Conservation (phyloP, 2,113 vertebrate genomes). For the Hystrix brachyura region DNA sequence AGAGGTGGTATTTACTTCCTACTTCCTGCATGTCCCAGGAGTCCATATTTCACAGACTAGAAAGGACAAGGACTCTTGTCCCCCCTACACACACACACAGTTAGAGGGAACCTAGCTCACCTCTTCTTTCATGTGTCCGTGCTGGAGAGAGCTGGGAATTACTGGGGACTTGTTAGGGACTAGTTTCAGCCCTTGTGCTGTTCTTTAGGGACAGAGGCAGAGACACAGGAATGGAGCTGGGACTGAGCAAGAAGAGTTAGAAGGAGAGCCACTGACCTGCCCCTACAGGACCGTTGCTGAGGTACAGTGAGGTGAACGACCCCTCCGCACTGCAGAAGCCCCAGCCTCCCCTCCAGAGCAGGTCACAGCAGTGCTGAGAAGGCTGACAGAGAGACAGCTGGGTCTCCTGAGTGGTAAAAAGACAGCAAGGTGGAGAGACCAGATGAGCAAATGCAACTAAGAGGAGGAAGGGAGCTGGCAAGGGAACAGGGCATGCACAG, state of each 20-base stretch:
- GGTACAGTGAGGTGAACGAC: too few relatives aligned
- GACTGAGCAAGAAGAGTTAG: neutral
- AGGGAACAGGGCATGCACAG: neutral
- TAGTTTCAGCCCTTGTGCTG: neutral
- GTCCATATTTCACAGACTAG: neutral
- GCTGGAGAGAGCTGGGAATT: neutral
- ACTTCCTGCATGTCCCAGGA: neutral
- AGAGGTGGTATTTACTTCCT: neutral
- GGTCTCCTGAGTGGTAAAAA: neutral
- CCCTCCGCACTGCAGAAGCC: rapidly evolving
- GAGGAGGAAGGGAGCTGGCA: neutral
- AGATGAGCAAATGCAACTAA: neutral
- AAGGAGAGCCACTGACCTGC: neutral
- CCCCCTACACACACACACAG: neutral
- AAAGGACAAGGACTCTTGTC: neutral
- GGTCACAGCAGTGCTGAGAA: neutral
- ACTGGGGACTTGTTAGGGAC: neutral
- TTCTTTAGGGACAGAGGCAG: neutral
- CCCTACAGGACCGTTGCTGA: rapidly evolving
- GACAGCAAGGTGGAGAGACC: rapidly evolving
- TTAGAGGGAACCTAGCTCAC: neutral
- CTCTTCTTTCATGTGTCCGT: neutral
- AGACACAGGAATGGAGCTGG: neutral
- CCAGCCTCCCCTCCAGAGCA: neutral
- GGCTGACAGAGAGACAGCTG: neutral